Evolutionary conservation across 2,888 invertebrate species (phyloP).

Genomic region (Sphaerophoria rueppellii): DNA sequence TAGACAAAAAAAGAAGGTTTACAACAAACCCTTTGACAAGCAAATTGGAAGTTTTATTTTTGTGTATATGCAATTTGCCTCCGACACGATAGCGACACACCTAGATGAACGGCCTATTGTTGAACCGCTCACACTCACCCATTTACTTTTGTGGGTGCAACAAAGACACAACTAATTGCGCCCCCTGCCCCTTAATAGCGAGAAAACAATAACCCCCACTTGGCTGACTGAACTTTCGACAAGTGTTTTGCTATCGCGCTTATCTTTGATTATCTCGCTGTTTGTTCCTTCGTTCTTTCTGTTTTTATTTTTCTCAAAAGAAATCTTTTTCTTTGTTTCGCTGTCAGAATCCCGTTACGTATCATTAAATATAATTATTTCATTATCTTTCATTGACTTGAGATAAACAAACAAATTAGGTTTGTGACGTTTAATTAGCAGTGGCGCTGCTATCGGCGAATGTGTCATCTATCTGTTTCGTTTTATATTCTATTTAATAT

Average conservation of each 20-base stretch:
- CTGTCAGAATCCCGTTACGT: not conserved
- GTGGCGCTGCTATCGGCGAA: slow-evolving; percentile 16
- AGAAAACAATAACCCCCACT: slow-evolving; percentile 29
- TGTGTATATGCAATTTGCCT: slow-evolving; percentile 30
- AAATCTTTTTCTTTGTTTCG: not conserved
- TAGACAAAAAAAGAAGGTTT: slow-evolving; percentile 1
- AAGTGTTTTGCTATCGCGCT: slow-evolving; percentile 55
- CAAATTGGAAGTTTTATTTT: slow-evolving; percentile 13
- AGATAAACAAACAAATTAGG: slow-evolving; percentile 34
- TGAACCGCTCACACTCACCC: slow-evolving; percentile 42
- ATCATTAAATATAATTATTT: slow-evolving; percentile 23
- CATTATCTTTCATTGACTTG: slow-evolving; percentile 21
- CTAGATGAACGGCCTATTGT: slow-evolving; percentile 49
- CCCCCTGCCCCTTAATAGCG: not conserved
- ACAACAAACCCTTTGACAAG: slow-evolving; percentile 7
- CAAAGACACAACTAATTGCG: slow-evolving; percentile 19
- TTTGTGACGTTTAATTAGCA: slow-evolving; percentile 16
- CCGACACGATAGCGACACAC: slow-evolving; percentile 35
- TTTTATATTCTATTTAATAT: not conserved
- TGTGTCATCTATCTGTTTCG: slow-evolving; percentile 54
- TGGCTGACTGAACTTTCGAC: slow-evolving; percentile 57
- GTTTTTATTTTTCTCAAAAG: not conserved
- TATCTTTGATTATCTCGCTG: slow-evolving; percentile 58
- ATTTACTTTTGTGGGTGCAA: not conserved
- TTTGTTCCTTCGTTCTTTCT: slow-evolving; percentile 1